phyloP scores from a whole-genome alignment of 2,888 invertebrate species.

The Cheilosia urbana region DNA sequence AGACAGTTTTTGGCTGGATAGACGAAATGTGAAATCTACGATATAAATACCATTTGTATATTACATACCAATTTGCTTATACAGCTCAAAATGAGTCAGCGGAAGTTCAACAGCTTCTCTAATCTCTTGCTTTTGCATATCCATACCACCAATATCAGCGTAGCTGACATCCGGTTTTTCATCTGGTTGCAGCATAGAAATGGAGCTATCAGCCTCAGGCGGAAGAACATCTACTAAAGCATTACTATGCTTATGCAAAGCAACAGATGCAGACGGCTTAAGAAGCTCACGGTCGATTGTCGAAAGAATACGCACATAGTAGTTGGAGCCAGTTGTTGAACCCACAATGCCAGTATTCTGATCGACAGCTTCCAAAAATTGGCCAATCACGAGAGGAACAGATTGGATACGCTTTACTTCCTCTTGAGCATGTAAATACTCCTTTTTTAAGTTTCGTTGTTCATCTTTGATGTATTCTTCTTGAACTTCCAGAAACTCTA shows the following conservation, averaged over 20 bases:
- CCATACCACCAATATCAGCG: slow-evolving; percentile 99
- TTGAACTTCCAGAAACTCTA: slow-evolving; percentile 99
- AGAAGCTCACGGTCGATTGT: slow-evolving; percentile 98
- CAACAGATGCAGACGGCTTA: slow-evolving; percentile 99
- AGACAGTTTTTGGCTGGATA: too few relatives aligned
- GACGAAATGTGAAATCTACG: too few relatives aligned
- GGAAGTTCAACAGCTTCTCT: slow-evolving; percentile 99
- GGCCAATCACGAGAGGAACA: slow-evolving; percentile 99
- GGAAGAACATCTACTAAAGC: slow-evolving; percentile 99
- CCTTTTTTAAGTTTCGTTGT: slow-evolving; percentile 98
- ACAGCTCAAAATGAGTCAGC: slow-evolving; percentile 98
- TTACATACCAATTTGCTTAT: slow-evolving; percentile 94
- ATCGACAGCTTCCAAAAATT: slow-evolving; percentile 99
- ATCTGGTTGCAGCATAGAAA: slow-evolving; percentile 98
- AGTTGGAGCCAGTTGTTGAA: slow-evolving; percentile 99
- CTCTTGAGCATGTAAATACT: slow-evolving; percentile 98
- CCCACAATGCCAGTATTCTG: slow-evolving; percentile 99
- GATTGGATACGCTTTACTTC: slow-evolving; percentile 99
- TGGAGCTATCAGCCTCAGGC: slow-evolving; percentile 99
- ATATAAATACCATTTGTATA: background rate
- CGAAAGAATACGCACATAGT: slow-evolving; percentile 98
- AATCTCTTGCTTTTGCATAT: slow-evolving; percentile 99
- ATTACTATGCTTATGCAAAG: slow-evolving; percentile 99
- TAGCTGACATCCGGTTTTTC: slow-evolving; percentile 99
- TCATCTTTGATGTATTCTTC: slow-evolving; percentile 99